Evolutionary conservation across 2,113 vertebrate genomes (phyloP).

Genomic region (Pteruthius melanotis): DNA sequence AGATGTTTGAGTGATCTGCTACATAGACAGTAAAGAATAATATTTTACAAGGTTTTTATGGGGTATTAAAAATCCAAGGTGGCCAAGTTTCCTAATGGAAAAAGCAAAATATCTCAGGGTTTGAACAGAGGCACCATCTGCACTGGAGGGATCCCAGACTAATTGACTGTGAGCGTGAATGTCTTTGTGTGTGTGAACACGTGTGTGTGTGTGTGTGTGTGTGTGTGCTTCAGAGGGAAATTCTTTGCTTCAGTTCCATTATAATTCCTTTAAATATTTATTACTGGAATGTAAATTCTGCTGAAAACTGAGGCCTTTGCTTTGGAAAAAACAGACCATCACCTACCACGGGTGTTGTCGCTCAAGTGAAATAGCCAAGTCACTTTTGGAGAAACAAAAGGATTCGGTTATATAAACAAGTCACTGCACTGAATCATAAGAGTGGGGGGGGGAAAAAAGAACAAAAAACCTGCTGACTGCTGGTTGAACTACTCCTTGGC

Average conservation of each 20-base stretch:
- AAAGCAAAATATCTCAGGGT: background rate
- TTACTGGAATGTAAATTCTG: conserved; percentile 64
- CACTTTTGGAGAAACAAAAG: conserved; percentile 58
- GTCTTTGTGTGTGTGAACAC: background rate
- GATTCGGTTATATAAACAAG: conserved; percentile 58
- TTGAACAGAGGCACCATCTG: conserved; percentile 14
- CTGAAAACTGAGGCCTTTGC: conserved; percentile 47
- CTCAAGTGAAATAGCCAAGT: conserved; percentile 49
- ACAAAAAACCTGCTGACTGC: background rate
- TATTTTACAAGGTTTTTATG: conserved; percentile 1
- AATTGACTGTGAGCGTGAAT: background rate
- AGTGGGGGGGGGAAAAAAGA: background rate
- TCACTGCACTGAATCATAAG: background rate
- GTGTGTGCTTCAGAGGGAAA: background rate
- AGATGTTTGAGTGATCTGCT: background rate
- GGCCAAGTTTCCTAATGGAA: background rate
- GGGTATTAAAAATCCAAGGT: background rate
- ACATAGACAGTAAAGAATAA: background rate
- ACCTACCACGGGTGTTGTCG: background rate
- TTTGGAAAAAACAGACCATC: conserved; percentile 32
- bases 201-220: too few species aligned
- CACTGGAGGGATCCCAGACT: background rate
- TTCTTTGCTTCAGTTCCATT: conserved; percentile 47
- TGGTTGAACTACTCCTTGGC: background rate
- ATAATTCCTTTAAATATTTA: conserved; percentile 75